Base-by-base conservation (phyloP, 2,113 vertebrate genomes). In the Reinhardtius hippoglossoides region DNA sequence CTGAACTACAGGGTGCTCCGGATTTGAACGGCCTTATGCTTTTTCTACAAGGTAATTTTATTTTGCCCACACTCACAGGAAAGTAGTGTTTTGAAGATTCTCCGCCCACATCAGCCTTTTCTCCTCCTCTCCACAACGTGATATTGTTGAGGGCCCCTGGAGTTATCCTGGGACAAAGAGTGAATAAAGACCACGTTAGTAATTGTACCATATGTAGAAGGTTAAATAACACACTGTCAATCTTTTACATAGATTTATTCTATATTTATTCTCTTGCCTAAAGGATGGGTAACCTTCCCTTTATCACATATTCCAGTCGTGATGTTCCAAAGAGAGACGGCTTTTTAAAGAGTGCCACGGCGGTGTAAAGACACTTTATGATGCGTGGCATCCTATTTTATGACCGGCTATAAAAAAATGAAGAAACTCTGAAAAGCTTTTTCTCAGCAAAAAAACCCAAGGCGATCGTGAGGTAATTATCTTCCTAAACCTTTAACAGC, bases 371-470 rank as follows among this genome's bases (percentile, higher is more conserved):
- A 84, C 84, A 74, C 78, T 93, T 91, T 91, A 92, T 85, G 83
- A 90, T 79, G 82, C 21, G 2, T 10, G 14, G 74, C 67, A 71
- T 81, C 69, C 62, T 84, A 81, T 78, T 93, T 92, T 91, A 92
- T 78, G 85, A 74, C 74, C n/a, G 5, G 55, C 80, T 80, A 75
- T 92, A 89, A 92, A 91, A 58, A 79, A 62, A 73, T 42, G 61
- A 83, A 80, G 80, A 76, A 82, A 90, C 78, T 78, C 73, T 40
- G 24, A 86, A 90, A 92, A 88, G 82, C 78, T 90, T 92, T 89
- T 91, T 81, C 80, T 89, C 88, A 88, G 90, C 81, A 89, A 91
- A 85, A 31, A 94, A 94, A 89, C 83, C 87, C 60, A 71, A 82
- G 84, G 87, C 80, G 16, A 78, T 81, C 2, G 31, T 23, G 24